Conservation (phyloP, 2,113 vertebrate genomes). For the Athene cunicularia region DNA sequence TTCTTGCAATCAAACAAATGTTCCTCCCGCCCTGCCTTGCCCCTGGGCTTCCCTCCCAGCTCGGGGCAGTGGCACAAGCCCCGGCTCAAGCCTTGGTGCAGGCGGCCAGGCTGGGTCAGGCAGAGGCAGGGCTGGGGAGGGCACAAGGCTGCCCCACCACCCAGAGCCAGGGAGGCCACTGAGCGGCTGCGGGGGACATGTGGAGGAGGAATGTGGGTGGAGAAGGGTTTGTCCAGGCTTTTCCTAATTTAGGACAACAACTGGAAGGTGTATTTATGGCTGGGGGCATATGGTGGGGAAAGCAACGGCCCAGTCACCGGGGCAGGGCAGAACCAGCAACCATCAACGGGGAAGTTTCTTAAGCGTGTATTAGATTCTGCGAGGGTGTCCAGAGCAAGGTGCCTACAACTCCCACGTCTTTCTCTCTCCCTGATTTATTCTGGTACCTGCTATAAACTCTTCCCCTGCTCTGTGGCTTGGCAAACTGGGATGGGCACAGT, state of each 20-base stretch:
- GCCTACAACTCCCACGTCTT: fast-evolving
- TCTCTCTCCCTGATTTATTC: neutral
- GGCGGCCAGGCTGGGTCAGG: fast-evolving
- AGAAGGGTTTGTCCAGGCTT: neutral
- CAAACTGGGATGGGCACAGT: fast-evolving
- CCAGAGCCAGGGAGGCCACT: fast-evolving
- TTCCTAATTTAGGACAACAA: neutral
- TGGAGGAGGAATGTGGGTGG: neutral
- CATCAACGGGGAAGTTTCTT: neutral
- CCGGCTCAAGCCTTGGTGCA: fast-evolving
- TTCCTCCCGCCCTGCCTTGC: neutral
- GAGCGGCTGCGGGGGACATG: neutral
- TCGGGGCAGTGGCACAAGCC: neutral
- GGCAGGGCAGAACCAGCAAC: neutral
- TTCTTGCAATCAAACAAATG: too few species aligned
- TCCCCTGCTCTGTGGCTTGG: too few species aligned
- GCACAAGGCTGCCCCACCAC: neutral
- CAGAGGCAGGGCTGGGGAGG: neutral
- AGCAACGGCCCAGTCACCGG: neutral
- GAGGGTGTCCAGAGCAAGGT: neutral
- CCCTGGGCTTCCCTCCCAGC: neutral
- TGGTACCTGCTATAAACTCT: neutral
- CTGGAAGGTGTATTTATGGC: slow-evolving; percentile 8
- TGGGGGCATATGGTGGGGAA: neutral
- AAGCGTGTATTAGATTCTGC: neutral